These are phyloP conservation scores for Rhynchonycteris naso DNA, from an alignment of 2,797 vertebrate genomes.

Conservation along the genomic window DNA sequence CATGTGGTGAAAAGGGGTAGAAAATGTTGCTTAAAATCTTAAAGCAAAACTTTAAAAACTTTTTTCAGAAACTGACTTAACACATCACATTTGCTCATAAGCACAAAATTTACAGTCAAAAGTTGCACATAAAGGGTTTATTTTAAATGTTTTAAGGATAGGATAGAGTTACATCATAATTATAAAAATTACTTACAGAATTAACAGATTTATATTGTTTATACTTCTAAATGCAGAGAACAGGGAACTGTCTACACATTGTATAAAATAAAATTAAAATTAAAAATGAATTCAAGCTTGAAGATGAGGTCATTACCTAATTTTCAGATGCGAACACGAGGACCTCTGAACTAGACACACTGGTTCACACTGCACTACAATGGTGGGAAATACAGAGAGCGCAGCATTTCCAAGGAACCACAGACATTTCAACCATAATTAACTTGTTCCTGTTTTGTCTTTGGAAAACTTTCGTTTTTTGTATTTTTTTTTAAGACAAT, in stretches of 20 bases:
- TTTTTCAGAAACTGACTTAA: slow-evolving; percentile 72
- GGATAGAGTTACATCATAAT: slow-evolving; percentile 94
- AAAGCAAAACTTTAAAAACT: slow-evolving; percentile 51
- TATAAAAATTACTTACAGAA: slow-evolving; percentile 96
- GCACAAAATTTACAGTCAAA: slow-evolving; percentile 86
- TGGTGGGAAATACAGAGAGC: slow-evolving; percentile 86
- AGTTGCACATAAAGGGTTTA: slow-evolving; percentile 93
- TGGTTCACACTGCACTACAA: slow-evolving; percentile 89
- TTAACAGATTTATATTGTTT: slow-evolving; percentile 93
- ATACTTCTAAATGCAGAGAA: slow-evolving; percentile 94
- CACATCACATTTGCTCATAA: slow-evolving; percentile 81
- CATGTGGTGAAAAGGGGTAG: slow-evolving; percentile 1
- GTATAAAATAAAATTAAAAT: slow-evolving; percentile 89
- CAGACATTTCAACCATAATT: slow-evolving; percentile 77
- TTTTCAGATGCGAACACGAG: slow-evolving; percentile 89
- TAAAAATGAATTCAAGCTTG: slow-evolving; percentile 86
- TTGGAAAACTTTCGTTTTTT: slow-evolving; percentile 71
- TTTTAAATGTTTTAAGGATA: slow-evolving; percentile 94
- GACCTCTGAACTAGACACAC: slow-evolving; percentile 89
- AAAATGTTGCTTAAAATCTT: background rate
- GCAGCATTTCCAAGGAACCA: slow-evolving; percentile 93
- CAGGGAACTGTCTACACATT: slow-evolving; percentile 93
- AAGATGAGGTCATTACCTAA: slow-evolving; percentile 89
- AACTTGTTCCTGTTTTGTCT: slow-evolving; percentile 69
- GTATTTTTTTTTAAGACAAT: slow-evolving; percentile 60